These are phyloP conservation scores for Muscicapa adusta DNA, from an alignment of 2,113 vertebrate species.

Conservation along the genomic window DNA sequence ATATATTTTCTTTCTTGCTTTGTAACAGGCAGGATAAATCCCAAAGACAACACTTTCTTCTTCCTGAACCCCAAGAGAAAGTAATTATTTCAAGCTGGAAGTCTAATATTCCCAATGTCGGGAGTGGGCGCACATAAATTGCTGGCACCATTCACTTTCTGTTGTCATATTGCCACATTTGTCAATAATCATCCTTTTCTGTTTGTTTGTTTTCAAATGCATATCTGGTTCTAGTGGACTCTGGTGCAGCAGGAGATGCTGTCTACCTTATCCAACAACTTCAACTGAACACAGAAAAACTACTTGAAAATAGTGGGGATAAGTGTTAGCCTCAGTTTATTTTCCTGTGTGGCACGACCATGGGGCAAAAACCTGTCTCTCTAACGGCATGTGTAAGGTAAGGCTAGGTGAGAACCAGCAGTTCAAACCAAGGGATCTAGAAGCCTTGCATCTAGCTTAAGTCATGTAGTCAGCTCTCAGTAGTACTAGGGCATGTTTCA, in stretches of 20 bases:
- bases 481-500: neutral
- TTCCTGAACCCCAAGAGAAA: constrained; percentile 67
- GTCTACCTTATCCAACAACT: constrained; percentile 16
- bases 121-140: constrained; percentile 57
- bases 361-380: neutral
- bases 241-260: neutral
- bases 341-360: neutral
- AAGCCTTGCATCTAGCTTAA: constrained; percentile 2
- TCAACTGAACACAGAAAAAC: constrained; percentile 55
- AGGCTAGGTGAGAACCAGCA: neutral
- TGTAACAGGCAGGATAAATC: constrained; percentile 64
- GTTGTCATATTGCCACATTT: constrained; percentile 49
- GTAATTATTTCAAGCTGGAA: constrained; percentile 66
- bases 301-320: neutral
- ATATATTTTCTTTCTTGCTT: constrained; percentile 59
- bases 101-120: constrained; percentile 44
- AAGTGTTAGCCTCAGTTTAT: neutral
- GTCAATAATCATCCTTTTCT: constrained; percentile 31
- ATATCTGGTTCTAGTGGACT: constrained; percentile 29
- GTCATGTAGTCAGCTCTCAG: neutral
- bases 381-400: neutral
- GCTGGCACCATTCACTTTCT: constrained; percentile 47
- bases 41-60: constrained; percentile 61
- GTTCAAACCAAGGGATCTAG: neutral
- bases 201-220: neutral